phyloP scores from a whole-genome alignment of 2,888 invertebrate species.

The Dioctria rufipes region DNA sequence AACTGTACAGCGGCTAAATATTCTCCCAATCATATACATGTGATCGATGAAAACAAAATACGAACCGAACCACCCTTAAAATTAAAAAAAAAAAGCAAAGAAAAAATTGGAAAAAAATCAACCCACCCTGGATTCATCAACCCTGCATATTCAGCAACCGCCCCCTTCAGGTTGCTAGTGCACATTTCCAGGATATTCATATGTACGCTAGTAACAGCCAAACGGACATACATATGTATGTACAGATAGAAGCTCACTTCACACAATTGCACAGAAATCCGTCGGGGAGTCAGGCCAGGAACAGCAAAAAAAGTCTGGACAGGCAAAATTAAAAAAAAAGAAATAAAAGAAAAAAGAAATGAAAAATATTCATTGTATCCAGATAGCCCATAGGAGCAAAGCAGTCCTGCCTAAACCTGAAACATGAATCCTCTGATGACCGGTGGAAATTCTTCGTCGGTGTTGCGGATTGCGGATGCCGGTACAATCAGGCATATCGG shows the following conservation, averaged over 20 bases:
- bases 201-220: slow-evolving; percentile 12
- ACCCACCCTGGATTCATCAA: not conserved
- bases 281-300: slow-evolving; percentile 20
- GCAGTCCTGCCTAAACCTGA: not conserved
- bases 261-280: slow-evolving; percentile 33
- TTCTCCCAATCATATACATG: slow-evolving; percentile 59
- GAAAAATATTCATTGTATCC: too few species aligned
- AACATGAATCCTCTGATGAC: slow-evolving; percentile 9
- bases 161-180: not conserved
- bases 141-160: not conserved
- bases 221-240: not conserved
- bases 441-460: not conserved
- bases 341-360: not conserved
- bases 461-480: slow-evolving; percentile 7
- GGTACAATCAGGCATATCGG: too few species aligned
- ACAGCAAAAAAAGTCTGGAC: slow-evolving; percentile 2
- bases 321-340: slow-evolving; percentile 3
- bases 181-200: slow-evolving; percentile 39
- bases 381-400: not conserved
- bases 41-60: slow-evolving; percentile 60
- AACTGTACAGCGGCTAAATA: slow-evolving; percentile 59
- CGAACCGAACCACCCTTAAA: slow-evolving; percentile 40
- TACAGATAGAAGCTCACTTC: not conserved
- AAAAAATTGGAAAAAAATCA: slow-evolving; percentile 35
- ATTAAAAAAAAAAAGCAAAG: slow-evolving; percentile 42